These are phyloP conservation scores for Larimichthys crocea DNA, from an alignment of 2,113 vertebrate genomes.

Conservation along the genomic window DNA sequence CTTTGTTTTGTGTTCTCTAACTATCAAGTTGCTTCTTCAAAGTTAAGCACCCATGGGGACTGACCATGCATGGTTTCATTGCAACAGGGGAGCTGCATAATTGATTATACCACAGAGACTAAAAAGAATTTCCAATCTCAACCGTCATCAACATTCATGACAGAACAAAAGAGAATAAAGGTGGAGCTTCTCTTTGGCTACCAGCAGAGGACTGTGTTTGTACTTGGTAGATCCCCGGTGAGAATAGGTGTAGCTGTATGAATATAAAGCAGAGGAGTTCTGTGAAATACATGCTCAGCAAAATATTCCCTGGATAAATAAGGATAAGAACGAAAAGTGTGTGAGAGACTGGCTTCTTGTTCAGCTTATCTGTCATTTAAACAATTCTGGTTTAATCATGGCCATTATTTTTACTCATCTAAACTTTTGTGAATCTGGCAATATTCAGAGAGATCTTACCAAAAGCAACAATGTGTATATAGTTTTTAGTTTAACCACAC, in stretches of 20 bases:
- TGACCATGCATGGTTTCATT: neutral
- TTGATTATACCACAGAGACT: neutral
- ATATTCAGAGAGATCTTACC: neutral
- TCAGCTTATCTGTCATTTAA: too few relatives aligned
- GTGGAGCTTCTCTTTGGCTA: neutral
- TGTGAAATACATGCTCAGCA: neutral
- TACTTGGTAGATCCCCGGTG: slow-evolving; percentile 10
- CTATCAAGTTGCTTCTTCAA: neutral
- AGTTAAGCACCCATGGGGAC: neutral
- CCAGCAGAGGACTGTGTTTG: neutral
- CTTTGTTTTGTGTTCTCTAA: slow-evolving; percentile 10
- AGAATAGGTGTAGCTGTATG: neutral
- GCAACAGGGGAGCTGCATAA: neutral
- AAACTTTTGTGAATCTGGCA: neutral
- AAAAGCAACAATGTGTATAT: neutral
- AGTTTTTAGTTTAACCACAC: too few relatives aligned
- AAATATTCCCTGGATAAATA: slow-evolving; percentile 10
- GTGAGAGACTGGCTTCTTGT: neutral
- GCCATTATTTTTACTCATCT: neutral
- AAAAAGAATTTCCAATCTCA: neutral
- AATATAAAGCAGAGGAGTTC: neutral
- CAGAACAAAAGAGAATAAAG: neutral
- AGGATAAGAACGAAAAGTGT: neutral
- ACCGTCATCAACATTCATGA: neutral
- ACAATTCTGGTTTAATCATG: neutral